Evolutionary conservation across 2,888 invertebrate species (phyloP).

Genomic region (Actias luna): DNA sequence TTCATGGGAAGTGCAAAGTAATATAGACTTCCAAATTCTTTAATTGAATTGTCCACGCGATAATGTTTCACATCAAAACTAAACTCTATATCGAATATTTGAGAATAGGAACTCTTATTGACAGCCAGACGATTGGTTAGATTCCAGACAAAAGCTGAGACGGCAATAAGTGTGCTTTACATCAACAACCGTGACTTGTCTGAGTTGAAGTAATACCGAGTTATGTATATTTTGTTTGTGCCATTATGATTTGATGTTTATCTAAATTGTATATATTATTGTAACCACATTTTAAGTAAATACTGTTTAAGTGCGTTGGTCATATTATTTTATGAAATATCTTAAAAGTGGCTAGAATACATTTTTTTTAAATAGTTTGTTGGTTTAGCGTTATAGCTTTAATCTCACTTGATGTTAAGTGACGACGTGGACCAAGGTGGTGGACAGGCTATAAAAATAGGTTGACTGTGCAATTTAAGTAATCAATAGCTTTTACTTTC

Average conservation of each 20-base stretch:
- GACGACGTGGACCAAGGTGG: no score
- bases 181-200: conserved; percentile 7
- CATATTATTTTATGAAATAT: not conserved
- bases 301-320: not conserved
- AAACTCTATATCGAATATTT: conserved; percentile 1
- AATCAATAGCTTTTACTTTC: no score
- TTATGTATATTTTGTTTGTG: conserved; percentile 20
- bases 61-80: no score
- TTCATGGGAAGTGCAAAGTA: no score
- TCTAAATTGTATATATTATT: not conserved
- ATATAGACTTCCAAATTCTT: no score
- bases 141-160: conserved; percentile 47
- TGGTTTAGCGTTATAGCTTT: no score
- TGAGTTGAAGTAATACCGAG: conserved; percentile 17
- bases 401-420: no score
- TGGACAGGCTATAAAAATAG: no score
- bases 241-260: not conserved
- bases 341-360: not conserved
- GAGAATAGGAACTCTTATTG: conserved; percentile 22
- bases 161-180: conserved; percentile 34
- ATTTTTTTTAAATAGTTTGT: no score
- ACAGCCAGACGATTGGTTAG: conserved; percentile 40
- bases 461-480: no score
- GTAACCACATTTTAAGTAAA: not conserved
- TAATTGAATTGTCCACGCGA: no score